Conservation (phyloP, 2,113 vertebrate genomes). For the Kryptolebias marmoratus region DNA sequence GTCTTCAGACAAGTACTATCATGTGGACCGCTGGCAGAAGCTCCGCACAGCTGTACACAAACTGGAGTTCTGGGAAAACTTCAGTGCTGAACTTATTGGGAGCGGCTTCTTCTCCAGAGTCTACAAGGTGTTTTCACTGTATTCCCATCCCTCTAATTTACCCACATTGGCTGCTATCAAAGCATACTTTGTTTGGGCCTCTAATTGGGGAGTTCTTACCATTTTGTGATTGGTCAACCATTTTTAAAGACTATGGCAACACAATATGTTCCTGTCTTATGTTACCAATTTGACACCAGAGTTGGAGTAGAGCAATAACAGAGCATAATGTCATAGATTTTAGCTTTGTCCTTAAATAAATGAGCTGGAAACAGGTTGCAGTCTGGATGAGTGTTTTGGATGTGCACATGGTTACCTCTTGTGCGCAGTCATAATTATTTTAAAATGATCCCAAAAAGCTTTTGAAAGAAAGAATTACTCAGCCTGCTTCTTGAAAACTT, state of each 20-base stretch:
- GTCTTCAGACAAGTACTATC: constrained; percentile 83
- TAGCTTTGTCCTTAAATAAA: constrained; percentile 11
- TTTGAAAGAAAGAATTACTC: no score
- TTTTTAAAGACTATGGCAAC: constrained; percentile 16
- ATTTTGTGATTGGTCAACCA: constrained; percentile 60
- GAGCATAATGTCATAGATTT: constrained; percentile 15
- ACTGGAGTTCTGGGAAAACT: constrained; percentile 92
- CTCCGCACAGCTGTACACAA: constrained; percentile 86
- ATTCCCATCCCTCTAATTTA: neutral
- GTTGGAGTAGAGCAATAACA: neutral
- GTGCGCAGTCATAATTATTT: no score
- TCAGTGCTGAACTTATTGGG: constrained; percentile 84
- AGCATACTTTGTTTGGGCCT: constrained; percentile 50
- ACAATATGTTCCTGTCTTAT: constrained; percentile 40
- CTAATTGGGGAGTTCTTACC: constrained; percentile 70
- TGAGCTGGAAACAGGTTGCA: neutral
- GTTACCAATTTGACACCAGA: constrained; percentile 21
- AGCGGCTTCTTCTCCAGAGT: constrained; percentile 91
- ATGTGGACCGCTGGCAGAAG: constrained; percentile 87
- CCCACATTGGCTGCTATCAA: constrained; percentile 35
- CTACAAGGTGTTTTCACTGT: constrained; percentile 82
- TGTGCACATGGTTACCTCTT: no score
- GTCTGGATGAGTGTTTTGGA: no score
- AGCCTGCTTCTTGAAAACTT: no score
- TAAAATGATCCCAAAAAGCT: no score